Evolutionary conservation across 2,888 invertebrate species (phyloP).

Genomic region (Rotaria magnacalcarata): DNA sequence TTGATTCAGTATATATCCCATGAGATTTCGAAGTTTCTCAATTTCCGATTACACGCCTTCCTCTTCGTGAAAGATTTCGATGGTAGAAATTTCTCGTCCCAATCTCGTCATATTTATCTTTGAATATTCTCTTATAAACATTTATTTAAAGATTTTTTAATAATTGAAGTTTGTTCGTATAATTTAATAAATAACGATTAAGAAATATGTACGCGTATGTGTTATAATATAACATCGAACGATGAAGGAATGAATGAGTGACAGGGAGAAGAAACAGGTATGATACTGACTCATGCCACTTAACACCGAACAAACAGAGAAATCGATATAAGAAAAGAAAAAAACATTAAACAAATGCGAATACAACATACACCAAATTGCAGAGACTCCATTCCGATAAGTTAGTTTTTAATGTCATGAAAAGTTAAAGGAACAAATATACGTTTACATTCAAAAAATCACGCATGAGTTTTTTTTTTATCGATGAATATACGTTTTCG

Average conservation of each 20-base stretch:
- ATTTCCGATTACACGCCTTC: too few relatives aligned
- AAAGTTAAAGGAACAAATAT: neutral
- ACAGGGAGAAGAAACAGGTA: neutral
- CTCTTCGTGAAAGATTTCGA: too few relatives aligned
- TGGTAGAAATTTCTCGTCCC: too few relatives aligned
- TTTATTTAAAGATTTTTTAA: neutral
- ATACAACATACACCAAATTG: neutral
- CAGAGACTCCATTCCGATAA: neutral
- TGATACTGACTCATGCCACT: neutral
- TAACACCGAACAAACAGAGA: neutral
- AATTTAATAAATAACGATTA: constrained; percentile 9
- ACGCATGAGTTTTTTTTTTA: neutral
- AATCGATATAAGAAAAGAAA: too few relatives aligned
- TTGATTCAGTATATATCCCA: too few relatives aligned
- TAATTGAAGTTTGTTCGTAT: neutral
- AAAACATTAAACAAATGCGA: neutral
- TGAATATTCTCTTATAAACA: neutral
- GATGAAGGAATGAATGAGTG: neutral
- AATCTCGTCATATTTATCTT: too few relatives aligned
- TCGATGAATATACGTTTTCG: neutral
- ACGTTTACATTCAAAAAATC: neutral
- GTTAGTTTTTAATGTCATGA: neutral
- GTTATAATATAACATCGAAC: constrained; percentile 1
- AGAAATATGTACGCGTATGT: neutral
- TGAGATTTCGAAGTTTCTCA: too few relatives aligned